Conservation (phyloP, 2,113 vertebrate species). For the Bubo blakistoni region DNA sequence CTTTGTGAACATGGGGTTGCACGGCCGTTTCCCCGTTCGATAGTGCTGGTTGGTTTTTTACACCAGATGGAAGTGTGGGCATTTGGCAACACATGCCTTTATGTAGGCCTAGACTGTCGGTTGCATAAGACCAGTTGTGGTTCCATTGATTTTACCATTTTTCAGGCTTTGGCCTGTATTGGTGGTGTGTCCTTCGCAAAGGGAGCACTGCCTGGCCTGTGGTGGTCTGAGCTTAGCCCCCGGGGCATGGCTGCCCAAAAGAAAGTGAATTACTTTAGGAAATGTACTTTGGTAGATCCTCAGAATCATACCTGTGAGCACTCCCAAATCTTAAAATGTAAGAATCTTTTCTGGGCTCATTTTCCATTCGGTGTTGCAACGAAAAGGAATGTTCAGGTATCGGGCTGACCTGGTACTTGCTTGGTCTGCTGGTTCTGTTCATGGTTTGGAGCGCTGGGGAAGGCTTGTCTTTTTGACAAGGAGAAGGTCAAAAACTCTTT, state of each 20-base stretch:
- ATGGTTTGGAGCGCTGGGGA: background rate
- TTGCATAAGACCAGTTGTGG: background rate
- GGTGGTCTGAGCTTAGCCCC: background rate
- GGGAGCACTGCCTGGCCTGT: background rate
- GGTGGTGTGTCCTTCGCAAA: background rate
- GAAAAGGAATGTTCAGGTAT: rapidly evolving
- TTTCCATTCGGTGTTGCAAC: background rate
- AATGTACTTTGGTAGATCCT: background rate
- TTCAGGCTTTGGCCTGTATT: background rate
- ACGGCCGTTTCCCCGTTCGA: too few species aligned
- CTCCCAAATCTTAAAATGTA: background rate
- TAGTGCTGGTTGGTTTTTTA: background rate
- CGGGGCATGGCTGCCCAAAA: too few species aligned
- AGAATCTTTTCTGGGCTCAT: background rate
- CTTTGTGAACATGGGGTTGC: background rate
- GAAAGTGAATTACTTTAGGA: background rate
- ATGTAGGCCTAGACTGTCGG: rapidly evolving
- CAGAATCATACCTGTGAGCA: rapidly evolving
- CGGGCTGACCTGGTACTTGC: background rate
- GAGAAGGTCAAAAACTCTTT: background rate
- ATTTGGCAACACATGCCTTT: too few species aligned
- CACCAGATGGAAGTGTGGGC: background rate
- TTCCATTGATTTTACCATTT: background rate
- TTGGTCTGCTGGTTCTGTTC: background rate
- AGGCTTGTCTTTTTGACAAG: background rate